Evolutionary conservation across 2,797 vertebrate species (phyloP).

Genomic region (Eutrigla gurnardus): DNA sequence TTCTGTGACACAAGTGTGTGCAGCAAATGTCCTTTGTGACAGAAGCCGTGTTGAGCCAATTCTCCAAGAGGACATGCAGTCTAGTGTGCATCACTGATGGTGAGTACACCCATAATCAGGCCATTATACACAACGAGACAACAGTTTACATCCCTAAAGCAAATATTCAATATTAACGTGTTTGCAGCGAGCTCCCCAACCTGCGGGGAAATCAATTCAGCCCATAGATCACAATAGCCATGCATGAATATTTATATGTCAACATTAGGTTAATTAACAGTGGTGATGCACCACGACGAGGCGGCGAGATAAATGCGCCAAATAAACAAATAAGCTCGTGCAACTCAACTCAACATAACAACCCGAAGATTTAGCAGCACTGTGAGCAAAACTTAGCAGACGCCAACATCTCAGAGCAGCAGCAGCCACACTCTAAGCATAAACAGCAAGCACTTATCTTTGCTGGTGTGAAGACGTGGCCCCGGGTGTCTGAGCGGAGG

Average conservation of each 20-base stretch:
- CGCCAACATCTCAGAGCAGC: not conserved
- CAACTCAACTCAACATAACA: not conserved
- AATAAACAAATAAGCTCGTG: conserved; percentile 3
- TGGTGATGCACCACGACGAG: not conserved
- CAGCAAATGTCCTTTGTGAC: no score
- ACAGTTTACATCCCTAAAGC: conserved; percentile 14
- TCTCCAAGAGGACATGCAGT: no score
- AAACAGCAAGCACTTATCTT: not conserved
- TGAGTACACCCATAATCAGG: no score
- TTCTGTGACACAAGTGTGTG: no score
- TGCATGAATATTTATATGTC: conserved; percentile 31
- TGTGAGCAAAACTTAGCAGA: not conserved
- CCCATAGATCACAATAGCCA: conserved; percentile 14
- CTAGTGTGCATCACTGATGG: no score
- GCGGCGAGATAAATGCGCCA: conserved; percentile 7
- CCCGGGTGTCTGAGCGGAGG: not conserved
- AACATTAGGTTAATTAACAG: conserved; percentile 35
- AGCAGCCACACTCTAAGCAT: not conserved
- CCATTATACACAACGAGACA: conserved; percentile 17
- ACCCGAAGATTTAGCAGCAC: not conserved
- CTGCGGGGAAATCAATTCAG: conserved; percentile 26
- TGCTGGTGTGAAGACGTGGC: not conserved
- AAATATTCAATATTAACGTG: conserved; percentile 12
- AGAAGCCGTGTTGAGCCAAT: no score
- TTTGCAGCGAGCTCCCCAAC: conserved; percentile 5